These are phyloP conservation scores for Priocnemis perturbator DNA, from an alignment of 2,888 invertebrate species.

Conservation along the genomic window DNA sequence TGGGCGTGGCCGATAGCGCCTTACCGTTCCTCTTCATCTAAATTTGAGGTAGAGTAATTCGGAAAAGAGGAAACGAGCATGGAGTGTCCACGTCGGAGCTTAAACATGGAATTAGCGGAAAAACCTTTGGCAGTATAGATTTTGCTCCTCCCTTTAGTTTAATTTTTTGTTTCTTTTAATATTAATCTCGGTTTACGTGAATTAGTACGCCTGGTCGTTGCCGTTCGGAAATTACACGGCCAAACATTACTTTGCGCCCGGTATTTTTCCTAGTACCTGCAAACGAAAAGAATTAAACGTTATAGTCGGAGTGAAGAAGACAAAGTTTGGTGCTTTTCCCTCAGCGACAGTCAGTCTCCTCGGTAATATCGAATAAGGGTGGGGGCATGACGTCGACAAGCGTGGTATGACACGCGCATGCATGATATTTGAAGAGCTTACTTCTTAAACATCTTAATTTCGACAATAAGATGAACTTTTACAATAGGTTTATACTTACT, in stretches of 20 bases:
- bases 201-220: conserved; percentile 38
- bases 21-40: conserved; percentile 39
- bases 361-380: too few relatives aligned
- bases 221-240: conserved; percentile 13
- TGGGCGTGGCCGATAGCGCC: conserved; percentile 4
- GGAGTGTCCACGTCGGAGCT: conserved; percentile 42
- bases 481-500: too few relatives aligned
- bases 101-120: conserved; percentile 52
- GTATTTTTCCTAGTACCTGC: conserved; percentile 76
- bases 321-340: too few relatives aligned
- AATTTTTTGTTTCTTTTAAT: conserved; percentile 18
- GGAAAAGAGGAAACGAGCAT: conserved; percentile 52
- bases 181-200: conserved; percentile 39
- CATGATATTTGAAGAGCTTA: too few relatives aligned
- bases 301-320: too few relatives aligned
- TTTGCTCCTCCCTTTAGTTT: conserved; percentile 37
- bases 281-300: conserved; percentile 28
- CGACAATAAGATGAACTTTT: too few relatives aligned
- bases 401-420: too few relatives aligned
- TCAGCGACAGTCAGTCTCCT: too few relatives aligned
- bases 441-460: too few relatives aligned
- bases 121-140: conserved; percentile 60
- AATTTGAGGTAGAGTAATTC: conserved; percentile 65
- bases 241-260: conserved; percentile 75
- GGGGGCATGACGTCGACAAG: too few relatives aligned